phyloP scores from a whole-genome alignment of 2,797 vertebrate species.

The Anableps anableps region DNA sequence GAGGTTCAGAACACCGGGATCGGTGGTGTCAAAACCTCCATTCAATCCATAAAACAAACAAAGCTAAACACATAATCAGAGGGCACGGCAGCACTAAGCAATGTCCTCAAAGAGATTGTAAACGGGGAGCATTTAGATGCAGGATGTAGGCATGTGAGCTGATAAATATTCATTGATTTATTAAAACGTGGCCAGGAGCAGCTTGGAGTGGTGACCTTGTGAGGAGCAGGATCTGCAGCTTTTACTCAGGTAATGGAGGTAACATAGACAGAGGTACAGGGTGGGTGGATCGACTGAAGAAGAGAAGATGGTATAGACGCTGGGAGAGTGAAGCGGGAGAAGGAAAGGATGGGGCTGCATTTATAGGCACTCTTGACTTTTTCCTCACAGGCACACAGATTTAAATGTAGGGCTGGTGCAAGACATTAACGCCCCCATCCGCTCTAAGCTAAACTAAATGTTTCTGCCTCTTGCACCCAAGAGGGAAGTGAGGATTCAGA shows the following conservation, averaged over 20 bases:
- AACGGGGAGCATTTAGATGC: conserved; percentile 70
- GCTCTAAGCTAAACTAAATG: conserved; percentile 61
- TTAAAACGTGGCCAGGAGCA: conserved; percentile 79
- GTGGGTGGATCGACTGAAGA: conserved; percentile 56
- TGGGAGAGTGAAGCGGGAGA: conserved; percentile 38
- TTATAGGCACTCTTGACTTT: conserved; percentile 53
- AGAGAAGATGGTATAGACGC: conserved; percentile 50
- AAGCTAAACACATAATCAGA: conserved; percentile 56
- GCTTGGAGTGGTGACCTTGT: conserved; percentile 79
- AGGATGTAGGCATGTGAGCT: conserved; percentile 59
- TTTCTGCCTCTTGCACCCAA: conserved; percentile 32
- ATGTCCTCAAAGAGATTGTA: conserved; percentile 56
- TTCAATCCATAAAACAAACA: conserved; percentile 62
- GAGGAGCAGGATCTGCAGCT: conserved; percentile 51
- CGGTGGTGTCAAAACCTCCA: conserved; percentile 44
- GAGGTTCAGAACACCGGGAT: conserved; percentile 34
- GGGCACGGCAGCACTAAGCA: conserved; percentile 36
- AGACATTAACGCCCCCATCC: conserved; percentile 54
- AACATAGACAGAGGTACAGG: conserved; percentile 42
- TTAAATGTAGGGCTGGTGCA: conserved; percentile 65
- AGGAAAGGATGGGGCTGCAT: conserved; percentile 24
- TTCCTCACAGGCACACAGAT: conserved; percentile 59
- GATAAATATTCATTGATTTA: conserved; percentile 86
- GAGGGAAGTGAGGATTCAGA: conserved; percentile 50
- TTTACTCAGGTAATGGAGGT: conserved; percentile 71